These are phyloP conservation scores for Amaurobius ferox DNA, from an alignment of 2,888 invertebrate genomes.

Conservation along the genomic window DNA sequence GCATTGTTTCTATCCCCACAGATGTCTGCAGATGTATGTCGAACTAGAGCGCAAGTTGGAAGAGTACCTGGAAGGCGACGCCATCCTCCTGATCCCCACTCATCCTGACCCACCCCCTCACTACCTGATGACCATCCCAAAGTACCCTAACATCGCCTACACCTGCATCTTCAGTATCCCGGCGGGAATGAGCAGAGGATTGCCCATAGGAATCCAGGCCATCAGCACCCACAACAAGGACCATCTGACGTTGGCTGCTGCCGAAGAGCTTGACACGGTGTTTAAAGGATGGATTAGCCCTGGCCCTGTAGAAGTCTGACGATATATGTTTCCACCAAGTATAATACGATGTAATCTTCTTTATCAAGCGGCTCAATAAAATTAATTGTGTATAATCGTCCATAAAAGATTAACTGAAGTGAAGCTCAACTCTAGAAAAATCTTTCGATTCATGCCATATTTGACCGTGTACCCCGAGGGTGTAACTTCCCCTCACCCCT, in stretches of 20 bases:
- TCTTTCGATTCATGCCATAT: no score
- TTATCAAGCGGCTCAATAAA: no score
- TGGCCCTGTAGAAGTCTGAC: conserved; percentile 19
- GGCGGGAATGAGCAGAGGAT: conserved; percentile 84
- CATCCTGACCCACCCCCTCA: conserved; percentile 93
- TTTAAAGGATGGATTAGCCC: conserved; percentile 87
- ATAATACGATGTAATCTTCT: no score
- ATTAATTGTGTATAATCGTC: no score
- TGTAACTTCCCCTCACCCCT: no score
- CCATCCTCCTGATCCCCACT: conserved; percentile 91
- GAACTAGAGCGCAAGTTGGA: conserved; percentile 14
- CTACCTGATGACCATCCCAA: conserved; percentile 89
- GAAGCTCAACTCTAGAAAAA: no score
- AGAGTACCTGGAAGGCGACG: conserved; percentile 80
- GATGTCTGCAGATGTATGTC: conserved; percentile 11
- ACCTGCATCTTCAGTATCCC: conserved; percentile 92
- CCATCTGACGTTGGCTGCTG: conserved; percentile 87
- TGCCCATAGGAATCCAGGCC: conserved; percentile 88
- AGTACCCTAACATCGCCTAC: conserved; percentile 90
- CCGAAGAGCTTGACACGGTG: conserved; percentile 85
- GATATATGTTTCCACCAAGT: no score
- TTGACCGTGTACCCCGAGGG: no score
- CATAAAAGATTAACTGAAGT: no score
- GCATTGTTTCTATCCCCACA: not conserved
- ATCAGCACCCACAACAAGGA: conserved; percentile 81